A percentile compares a stretch with the other conserved stretches of the same genome.
Evolutionary conservation across 2,113 vertebrate genomes (phyloP).

Genomic region (Triplophysa rosa): DNA sequence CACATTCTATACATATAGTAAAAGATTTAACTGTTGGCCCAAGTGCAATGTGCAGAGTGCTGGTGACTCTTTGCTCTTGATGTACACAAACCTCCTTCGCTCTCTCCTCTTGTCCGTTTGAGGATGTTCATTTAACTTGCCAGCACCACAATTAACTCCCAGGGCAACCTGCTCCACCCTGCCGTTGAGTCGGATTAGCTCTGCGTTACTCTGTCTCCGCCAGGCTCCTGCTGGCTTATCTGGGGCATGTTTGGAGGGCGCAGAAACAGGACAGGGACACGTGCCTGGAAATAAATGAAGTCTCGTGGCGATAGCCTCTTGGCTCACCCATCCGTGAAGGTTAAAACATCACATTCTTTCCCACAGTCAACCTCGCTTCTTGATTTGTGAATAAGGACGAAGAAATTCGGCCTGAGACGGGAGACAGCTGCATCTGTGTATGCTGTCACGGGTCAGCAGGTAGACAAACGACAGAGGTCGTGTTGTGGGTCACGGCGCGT

Average conservation of each 20-base stretch:
- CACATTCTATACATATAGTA: no score
- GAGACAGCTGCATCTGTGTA: background rate
- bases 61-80: background rate
- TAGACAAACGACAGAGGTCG: constrained; percentile 15
- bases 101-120: background rate
- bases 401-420: background rate
- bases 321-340: constrained; percentile 41
- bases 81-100: background rate
- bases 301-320: constrained; percentile 20
- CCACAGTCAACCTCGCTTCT: constrained; percentile 4
- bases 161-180: constrained; percentile 6
- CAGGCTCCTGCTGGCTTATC: constrained; percentile 37
- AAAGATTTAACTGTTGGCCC: no score
- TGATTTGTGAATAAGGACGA: constrained; percentile 25
- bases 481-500: background rate
- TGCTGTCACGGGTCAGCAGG: constrained; percentile 24
- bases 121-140: constrained; percentile 38
- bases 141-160: constrained; percentile 42
- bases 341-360: constrained; percentile 23
- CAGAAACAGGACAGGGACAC: constrained; percentile 34
- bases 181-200: constrained; percentile 22
- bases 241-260: constrained; percentile 33
- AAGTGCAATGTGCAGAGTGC: background rate
- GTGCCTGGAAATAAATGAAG: constrained; percentile 38
- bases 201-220: background rate